phyloP scores from a whole-genome alignment of 2,888 invertebrate species.

The Thumatha senex region DNA sequence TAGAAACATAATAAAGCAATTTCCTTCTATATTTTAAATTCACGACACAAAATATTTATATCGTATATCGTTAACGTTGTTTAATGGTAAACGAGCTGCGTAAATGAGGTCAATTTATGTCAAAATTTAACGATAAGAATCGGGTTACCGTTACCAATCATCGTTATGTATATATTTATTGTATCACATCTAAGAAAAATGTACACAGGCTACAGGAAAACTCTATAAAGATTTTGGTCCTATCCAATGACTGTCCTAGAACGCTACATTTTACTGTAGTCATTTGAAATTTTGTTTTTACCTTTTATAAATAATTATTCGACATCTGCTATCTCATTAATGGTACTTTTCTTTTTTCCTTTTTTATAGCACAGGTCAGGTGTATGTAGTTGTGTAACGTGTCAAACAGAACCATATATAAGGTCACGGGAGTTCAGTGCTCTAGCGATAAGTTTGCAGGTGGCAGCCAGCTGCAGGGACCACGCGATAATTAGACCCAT shows the following conservation, averaged over 20 bases:
- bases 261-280: too few species aligned
- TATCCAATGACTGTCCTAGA: too few species aligned
- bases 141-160: slow-evolving; percentile 6
- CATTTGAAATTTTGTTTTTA: too few species aligned
- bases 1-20: not conserved
- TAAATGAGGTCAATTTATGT: slow-evolving; percentile 6
- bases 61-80: not conserved
- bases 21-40: not conserved
- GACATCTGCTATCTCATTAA: too few species aligned
- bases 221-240: too few species aligned
- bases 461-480: slow-evolving; percentile 47
- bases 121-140: slow-evolving; percentile 6
- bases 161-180: not conserved
- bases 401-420: slow-evolving; percentile 21
- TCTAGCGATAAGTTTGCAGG: slow-evolving; percentile 53
- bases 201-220: too few species aligned
- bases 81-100: slow-evolving; percentile 1
- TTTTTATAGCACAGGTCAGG: slow-evolving; percentile 26
- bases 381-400: slow-evolving; percentile 24
- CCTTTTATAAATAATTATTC: too few species aligned
- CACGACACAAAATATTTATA: slow-evolving; percentile 1
- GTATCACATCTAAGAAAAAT: not conserved
- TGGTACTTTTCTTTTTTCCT: too few species aligned
- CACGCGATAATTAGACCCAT: slow-evolving; percentile 32
- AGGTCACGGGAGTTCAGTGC: slow-evolving; percentile 52